Evolutionary conservation across 2,888 invertebrate genomes (phyloP).

Genomic region (Drosophila prostipennis): DNA sequence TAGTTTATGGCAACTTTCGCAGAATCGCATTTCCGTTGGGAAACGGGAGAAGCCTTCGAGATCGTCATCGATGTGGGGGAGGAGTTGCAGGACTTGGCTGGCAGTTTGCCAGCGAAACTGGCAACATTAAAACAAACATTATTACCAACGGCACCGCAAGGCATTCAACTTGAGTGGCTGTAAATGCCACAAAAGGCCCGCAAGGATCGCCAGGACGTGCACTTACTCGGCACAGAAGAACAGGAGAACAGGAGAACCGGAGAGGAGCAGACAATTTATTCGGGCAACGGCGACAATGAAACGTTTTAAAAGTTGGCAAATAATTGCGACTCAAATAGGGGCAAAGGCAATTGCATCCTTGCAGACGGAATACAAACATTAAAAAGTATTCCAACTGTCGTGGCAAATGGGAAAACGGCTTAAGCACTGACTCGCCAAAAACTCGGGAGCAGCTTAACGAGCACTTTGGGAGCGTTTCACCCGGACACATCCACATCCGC

Average conservation of each 20-base stretch:
- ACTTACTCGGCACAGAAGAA: constrained; percentile 8
- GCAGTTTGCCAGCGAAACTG: constrained; percentile 38
- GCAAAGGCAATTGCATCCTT: constrained; percentile 22
- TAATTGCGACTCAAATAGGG: constrained; percentile 51
- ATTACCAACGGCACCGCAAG: constrained; percentile 54
- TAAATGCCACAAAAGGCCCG: constrained; percentile 57
- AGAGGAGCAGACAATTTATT: constrained; percentile 18
- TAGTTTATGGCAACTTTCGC: constrained; percentile 27
- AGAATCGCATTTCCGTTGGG: not conserved
- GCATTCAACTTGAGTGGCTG: constrained; percentile 73
- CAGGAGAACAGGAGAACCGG: too few relatives aligned
- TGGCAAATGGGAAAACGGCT: constrained; percentile 41
- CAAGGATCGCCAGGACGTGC: constrained; percentile 37
- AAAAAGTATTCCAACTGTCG: constrained; percentile 61
- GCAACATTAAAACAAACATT: constrained; percentile 48
- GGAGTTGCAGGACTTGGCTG: constrained; percentile 8
- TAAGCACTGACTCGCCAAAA: constrained; percentile 23
- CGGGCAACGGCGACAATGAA: constrained; percentile 45
- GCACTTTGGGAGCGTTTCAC: constrained; percentile 58
- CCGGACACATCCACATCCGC: constrained; percentile 12
- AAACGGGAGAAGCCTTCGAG: constrained; percentile 41
- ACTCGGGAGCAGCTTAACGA: constrained; percentile 54
- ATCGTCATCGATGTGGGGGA: constrained; percentile 29
- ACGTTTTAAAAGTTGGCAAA: constrained; percentile 56
- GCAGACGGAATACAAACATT: constrained; percentile 27